Percentiles rank a stretch among this genome's conserved stretches.
Conservation (phyloP, 2,113 vertebrate genomes). For the Pimephales promelas region DNA sequence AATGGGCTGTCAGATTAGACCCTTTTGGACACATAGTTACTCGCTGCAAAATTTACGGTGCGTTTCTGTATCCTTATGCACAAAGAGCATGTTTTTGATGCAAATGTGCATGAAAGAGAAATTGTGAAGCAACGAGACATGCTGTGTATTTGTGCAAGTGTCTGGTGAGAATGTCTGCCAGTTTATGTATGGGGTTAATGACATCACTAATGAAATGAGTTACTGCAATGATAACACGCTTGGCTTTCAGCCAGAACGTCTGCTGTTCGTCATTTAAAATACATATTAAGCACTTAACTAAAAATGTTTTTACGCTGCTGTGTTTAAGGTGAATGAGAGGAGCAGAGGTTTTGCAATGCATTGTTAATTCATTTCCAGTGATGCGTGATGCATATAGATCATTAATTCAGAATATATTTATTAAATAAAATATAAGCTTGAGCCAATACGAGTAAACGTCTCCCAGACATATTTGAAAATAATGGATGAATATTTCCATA, state of each 20-base stretch:
- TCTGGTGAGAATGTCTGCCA: conserved; percentile 22
- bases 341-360: neutral
- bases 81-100: neutral
- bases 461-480: neutral
- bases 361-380: conserved; percentile 5
- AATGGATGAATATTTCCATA: neutral
- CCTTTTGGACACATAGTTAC: conserved; percentile 21
- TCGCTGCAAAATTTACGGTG: conserved; percentile 19
- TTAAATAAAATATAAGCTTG: neutral
- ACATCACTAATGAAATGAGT: conserved; percentile 49
- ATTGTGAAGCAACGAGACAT: conserved; percentile 3
- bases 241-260: conserved; percentile 48
- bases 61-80: conserved; percentile 1
- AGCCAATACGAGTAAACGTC: neutral
- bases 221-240: conserved; percentile 37
- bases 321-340: conserved; percentile 28
- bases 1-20: conserved; percentile 5
- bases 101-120: neutral
- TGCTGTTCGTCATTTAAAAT: conserved; percentile 42
- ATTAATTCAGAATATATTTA: neutral
- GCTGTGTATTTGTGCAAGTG: conserved; percentile 22
- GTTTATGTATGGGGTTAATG: conserved; percentile 44
- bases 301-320: conserved; percentile 20
- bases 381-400: neutral
- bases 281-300: conserved; percentile 30